A percentile compares a stretch with the other conserved stretches of the same genome.
Conservation (phyloP, 2,797 vertebrate genomes). For the Bradypodion pumilum region DNA sequence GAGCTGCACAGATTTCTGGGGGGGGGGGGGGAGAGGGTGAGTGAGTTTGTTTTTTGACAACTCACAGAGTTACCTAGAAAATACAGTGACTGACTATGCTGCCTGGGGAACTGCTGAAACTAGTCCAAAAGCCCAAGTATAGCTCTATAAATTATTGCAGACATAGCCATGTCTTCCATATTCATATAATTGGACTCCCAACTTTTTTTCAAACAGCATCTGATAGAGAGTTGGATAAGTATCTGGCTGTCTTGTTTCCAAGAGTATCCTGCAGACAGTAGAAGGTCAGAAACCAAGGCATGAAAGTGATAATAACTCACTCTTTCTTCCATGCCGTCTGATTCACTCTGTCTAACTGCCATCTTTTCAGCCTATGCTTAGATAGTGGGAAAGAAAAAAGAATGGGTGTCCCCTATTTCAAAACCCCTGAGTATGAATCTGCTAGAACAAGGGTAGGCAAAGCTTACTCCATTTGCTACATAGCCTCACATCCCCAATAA, state of each 20-base stretch:
- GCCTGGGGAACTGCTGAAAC: no score
- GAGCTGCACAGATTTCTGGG: no score
- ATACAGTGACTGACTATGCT: no score
- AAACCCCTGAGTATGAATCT: background rate
- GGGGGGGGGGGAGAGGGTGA: no score
- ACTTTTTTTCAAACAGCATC: background rate
- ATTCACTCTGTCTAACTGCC: background rate
- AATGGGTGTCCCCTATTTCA: background rate
- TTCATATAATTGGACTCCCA: background rate
- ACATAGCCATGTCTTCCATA: background rate
- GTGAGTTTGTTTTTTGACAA: no score
- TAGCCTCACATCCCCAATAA: no score
- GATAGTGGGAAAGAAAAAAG: background rate
- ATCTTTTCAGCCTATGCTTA: background rate
- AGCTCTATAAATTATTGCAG: background rate
- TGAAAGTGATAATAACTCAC: background rate
- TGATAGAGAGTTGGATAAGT: background rate
- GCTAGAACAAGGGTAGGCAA: no score
- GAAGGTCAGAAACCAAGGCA: background rate
- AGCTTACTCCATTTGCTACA: background rate
- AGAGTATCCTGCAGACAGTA: background rate
- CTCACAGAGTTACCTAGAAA: no score
- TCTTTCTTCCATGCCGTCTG: background rate
- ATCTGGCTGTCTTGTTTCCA: background rate
- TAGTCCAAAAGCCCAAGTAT: no score